A percentile compares a stretch with the other conserved stretches of the same genome.
These are phyloP conservation scores for Ictalurus furcatus DNA, from an alignment of 2,113 vertebrate genomes.

Conservation along the genomic window DNA sequence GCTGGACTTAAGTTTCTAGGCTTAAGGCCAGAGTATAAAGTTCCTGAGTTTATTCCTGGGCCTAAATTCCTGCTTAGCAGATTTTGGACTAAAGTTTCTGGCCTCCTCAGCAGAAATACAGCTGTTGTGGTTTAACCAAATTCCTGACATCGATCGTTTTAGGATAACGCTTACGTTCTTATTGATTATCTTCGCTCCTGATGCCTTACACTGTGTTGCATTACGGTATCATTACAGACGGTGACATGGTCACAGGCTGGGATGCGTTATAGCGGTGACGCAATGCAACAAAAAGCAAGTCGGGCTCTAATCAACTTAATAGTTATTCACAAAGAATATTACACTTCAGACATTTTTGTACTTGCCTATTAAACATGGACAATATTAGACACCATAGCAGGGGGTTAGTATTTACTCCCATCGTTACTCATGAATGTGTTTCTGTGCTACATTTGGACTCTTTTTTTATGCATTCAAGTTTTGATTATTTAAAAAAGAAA, in stretches of 20 bases:
- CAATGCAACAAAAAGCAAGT: too few species aligned
- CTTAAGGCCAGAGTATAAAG: too few species aligned
- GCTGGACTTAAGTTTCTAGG: neutral
- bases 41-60: neutral
- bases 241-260: neutral
- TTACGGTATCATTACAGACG: neutral
- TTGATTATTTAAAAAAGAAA: neutral
- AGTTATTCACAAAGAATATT: neutral
- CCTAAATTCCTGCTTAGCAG: neutral
- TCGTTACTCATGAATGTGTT: conserved; percentile 11
- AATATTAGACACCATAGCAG: too few species aligned
- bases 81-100: neutral
- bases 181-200: neutral
- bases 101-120: neutral
- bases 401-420: neutral
- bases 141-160: neutral
- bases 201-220: neutral
- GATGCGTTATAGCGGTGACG: neutral
- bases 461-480: conserved; percentile 13
- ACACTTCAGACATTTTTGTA: neutral
- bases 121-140: neutral
- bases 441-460: conserved; percentile 1
- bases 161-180: neutral
- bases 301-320: neutral
- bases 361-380: neutral